Evolutionary conservation across 1,140 invertebrate species (phyloP), one percentile per base, ranked within the genome.

Genomic region (Trichonephila clavipes): DNA sequence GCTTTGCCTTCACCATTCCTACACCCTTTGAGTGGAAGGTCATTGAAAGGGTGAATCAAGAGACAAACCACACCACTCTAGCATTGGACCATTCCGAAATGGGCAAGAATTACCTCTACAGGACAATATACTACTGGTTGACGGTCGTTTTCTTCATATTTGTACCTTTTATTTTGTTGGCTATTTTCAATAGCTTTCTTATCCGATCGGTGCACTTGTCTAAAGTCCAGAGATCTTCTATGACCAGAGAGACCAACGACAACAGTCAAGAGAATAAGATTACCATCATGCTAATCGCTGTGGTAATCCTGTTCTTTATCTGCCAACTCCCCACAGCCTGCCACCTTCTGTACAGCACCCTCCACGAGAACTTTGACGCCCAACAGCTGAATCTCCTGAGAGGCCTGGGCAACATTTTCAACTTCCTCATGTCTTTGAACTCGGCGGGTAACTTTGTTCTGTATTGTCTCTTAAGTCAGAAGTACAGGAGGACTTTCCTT

Each of bases 381-480:
- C 93, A 92, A 95, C 95, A 89, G 95, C 96, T 61, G 95, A 95
- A 40, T 95, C 95, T 94, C 94, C 97, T 12, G 0, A 95, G 95
- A 93, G 97, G 96, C 69, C 95, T 97, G 2, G 97, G 97, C 14
- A 98, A 98, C 95, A 96, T 98, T 40, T 97, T 97, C 95, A 98
- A 98, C 95, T 96, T 98, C 44, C 95, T 98, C 44, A 96, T 97
- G 21, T 96, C 97, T 58, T 95, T 98, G 59, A 98, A 98, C 95
- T 97, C 97, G 2, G 96, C 96, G 0, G 96, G 96, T 4, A 98
- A 98, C 96, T 98, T 98, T 95, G 96, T 98, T 86, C 96, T 98
- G 58, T 98, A 98, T 95, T 98, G 97, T 92, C 97, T 97, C 44
- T 96, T 98, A 94, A 97, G 97, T 94, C 97, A 97, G 95, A 97